Percentiles rank a stretch among this genome's conserved stretches.
These are phyloP conservation scores for Hypolimnas misippus DNA, from an alignment of 2,888 invertebrate genomes.

Conservation along the genomic window DNA sequence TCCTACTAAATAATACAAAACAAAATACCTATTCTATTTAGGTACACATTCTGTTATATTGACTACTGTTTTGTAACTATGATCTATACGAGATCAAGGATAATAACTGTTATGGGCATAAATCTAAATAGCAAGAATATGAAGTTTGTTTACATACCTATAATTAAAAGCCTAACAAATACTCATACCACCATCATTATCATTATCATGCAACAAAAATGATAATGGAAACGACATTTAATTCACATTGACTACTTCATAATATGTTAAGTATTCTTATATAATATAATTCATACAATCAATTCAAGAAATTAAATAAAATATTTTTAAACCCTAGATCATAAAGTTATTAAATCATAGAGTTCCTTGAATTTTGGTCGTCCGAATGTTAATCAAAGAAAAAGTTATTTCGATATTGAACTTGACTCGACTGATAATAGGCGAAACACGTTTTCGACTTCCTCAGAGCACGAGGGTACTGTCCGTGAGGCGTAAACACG, in stretches of 20 bases:
- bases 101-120: neutral
- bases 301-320: too few species aligned
- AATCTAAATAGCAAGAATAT: neutral
- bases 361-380: neutral
- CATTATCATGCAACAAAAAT: too few species aligned
- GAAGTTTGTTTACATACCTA: neutral
- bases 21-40: too few species aligned
- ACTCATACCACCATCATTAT: too few species aligned
- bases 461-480: conserved; percentile 48
- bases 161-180: neutral
- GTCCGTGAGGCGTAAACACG: conserved; percentile 46
- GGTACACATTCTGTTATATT: too few species aligned
- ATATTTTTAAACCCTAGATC: too few species aligned
- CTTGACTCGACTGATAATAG: conserved; percentile 52
- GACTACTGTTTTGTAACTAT: neutral
- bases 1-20: too few species aligned
- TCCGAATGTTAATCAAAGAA: neutral
- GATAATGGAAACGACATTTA: too few species aligned
- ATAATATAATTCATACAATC: too few species aligned
- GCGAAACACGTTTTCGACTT: conserved; percentile 51
- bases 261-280: too few species aligned
- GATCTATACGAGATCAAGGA: neutral
- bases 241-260: too few species aligned
- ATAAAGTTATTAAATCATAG: too few species aligned
- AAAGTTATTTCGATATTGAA: conserved; percentile 45